phyloP scores from a whole-genome alignment of 2,797 vertebrate genomes.

The Darevskia nairensis region DNA sequence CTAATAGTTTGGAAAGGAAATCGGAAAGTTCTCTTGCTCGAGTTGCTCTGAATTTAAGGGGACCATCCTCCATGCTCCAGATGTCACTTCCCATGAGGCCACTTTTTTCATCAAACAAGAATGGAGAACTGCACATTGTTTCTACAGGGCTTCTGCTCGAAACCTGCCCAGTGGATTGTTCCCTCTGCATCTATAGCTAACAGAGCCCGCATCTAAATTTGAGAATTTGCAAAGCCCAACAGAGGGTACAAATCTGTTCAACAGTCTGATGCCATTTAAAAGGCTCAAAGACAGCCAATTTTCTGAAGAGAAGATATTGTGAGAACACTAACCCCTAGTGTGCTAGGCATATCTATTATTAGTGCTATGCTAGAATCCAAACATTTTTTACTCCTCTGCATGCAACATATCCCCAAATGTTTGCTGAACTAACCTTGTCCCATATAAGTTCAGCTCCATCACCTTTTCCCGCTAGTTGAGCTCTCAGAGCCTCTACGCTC shows the following conservation, averaged over 20 bases:
- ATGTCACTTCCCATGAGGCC: too few relatives aligned
- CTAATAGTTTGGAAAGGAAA: too few relatives aligned
- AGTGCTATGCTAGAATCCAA: conserved; percentile 31
- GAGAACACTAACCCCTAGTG: not conserved
- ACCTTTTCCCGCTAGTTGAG: conserved; percentile 88
- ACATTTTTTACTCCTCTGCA: not conserved
- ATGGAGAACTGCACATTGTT: too few relatives aligned
- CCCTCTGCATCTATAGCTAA: not conserved
- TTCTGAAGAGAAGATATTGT: not conserved
- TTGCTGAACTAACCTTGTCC: conserved; percentile 90
- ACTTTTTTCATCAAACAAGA: not conserved
- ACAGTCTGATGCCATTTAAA: not conserved
- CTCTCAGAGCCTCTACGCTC: conserved; percentile 90
- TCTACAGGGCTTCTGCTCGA: not conserved
- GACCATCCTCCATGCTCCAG: not conserved
- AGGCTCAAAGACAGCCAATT: not conserved
- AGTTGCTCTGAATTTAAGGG: not conserved
- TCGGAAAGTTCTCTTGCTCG: too few relatives aligned
- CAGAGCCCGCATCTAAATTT: not conserved
- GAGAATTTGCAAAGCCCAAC: conserved; percentile 1
- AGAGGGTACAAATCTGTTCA: rapidly evolving
- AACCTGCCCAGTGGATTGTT: not conserved
- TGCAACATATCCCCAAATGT: not conserved
- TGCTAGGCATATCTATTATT: not conserved
- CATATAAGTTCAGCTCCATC: conserved; percentile 92